Percentiles rank a stretch among this genome's conserved stretches.
These are phyloP conservation scores for Cheilosia urbana DNA, from an alignment of 2,888 invertebrate genomes.

Conservation along the genomic window DNA sequence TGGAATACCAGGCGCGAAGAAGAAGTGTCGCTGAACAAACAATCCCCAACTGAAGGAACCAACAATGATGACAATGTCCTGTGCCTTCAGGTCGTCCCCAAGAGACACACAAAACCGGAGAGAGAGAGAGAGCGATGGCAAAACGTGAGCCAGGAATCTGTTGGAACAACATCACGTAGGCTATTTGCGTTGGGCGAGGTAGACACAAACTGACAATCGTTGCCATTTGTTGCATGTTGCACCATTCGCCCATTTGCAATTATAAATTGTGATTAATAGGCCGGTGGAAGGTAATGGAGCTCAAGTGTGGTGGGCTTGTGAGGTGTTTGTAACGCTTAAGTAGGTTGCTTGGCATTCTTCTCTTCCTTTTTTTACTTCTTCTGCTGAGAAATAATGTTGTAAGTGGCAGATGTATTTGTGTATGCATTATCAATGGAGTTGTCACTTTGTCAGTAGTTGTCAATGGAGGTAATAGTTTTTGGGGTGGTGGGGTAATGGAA, in stretches of 20 bases:
- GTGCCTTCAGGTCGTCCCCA: conserved; percentile 35
- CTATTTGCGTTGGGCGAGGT: conserved; percentile 66
- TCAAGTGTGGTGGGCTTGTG: conserved; percentile 50
- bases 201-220: conserved; percentile 16
- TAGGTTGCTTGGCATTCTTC: conserved; percentile 39
- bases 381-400: conserved; percentile 14
- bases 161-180: conserved; percentile 70
- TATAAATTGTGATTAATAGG: conserved; percentile 74
- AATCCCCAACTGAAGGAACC: conserved; percentile 55
- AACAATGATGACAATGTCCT: conserved; percentile 54
- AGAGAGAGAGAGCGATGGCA: conserved; percentile 34
- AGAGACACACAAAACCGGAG: not conserved
- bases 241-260: conserved; percentile 67
- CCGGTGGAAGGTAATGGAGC: conserved; percentile 63
- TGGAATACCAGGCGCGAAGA: conserved; percentile 32
- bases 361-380: not conserved
- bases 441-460: conserved; percentile 15
- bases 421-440: conserved; percentile 19
- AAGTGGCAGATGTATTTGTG: conserved; percentile 15
- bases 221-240: conserved; percentile 68
- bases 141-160: conserved; percentile 63
- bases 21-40: conserved; percentile 64
- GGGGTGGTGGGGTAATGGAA: conserved; percentile 8
- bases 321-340: conserved; percentile 39
- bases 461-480: conserved; percentile 2